phyloP scores from a whole-genome alignment of 2,113 vertebrate species.

The Eurystomus gularis region DNA sequence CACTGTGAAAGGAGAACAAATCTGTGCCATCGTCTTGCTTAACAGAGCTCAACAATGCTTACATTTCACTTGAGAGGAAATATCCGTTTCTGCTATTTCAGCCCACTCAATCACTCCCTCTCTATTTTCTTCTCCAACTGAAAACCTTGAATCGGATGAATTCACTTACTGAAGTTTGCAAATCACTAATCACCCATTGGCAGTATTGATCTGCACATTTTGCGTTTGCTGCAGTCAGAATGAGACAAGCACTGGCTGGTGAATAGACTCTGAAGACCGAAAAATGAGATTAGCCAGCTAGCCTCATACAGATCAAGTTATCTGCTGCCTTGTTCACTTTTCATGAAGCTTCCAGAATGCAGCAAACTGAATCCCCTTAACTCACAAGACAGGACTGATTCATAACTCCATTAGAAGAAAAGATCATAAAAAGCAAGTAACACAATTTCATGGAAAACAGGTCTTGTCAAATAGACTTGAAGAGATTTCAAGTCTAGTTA shows the following conservation, averaged over 20 bases:
- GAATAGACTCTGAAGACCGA: conserved; percentile 15
- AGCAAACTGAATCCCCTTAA: conserved; percentile 37
- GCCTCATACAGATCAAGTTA: conserved; percentile 7
- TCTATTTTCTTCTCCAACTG: neutral
- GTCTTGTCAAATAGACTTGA: conserved; percentile 36
- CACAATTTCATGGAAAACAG: conserved; percentile 45
- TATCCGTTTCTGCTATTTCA: neutral
- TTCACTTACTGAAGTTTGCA: conserved; percentile 12
- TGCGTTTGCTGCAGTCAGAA: neutral
- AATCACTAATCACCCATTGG: conserved; percentile 43
- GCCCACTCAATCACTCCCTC: conserved; percentile 28
- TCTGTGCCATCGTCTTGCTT: neutral
- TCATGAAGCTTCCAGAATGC: conserved; percentile 49
- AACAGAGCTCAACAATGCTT: conserved; percentile 49
- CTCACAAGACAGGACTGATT: neutral
- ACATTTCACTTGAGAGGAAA: conserved; percentile 39
- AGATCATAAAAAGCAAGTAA: conserved; percentile 35
- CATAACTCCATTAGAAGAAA: neutral
- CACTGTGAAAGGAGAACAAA: conserved; percentile 27
- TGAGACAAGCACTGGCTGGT: neutral
- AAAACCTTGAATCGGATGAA: neutral
- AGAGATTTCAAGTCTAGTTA: conserved; percentile 44
- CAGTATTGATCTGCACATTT: conserved; percentile 44
- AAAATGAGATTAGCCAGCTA: conserved; percentile 41
- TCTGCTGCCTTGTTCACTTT: conserved; percentile 36